Conservation (phyloP, 2,888 invertebrate species). For the Selenia dentaria region DNA sequence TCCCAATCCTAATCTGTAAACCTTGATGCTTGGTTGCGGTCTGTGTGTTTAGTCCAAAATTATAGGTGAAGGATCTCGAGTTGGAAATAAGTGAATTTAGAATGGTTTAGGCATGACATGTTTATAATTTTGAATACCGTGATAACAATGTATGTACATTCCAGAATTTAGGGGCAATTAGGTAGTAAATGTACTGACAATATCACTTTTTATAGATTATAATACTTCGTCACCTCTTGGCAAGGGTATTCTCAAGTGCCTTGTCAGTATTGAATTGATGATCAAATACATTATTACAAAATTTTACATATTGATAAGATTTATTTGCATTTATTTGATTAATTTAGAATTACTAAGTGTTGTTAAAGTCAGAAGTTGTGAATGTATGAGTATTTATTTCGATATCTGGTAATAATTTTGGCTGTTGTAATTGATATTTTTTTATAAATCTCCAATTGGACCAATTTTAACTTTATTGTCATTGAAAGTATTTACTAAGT, state of each 20-base stretch:
- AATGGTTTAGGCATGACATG: not conserved
- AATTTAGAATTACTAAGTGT: too few relatives aligned
- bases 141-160: constrained; percentile 2
- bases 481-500: not conserved
- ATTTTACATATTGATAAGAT: constrained; percentile 4
- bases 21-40: constrained; percentile 29
- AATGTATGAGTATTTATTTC: constrained; percentile 15
- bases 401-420: constrained; percentile 11
- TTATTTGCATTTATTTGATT: constrained; percentile 10
- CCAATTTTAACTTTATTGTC: constrained; percentile 24
- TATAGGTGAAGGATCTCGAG: constrained; percentile 37
- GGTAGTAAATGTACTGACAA: too few relatives aligned
- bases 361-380: not conserved
- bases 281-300: not conserved
- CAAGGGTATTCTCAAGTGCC: constrained; percentile 20
- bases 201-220: too few relatives aligned
- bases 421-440: constrained; percentile 21
- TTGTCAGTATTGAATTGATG: not conserved
- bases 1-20: constrained; percentile 62
- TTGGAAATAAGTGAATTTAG: not conserved
- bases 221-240: too few relatives aligned
- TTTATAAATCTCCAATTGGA: constrained; percentile 22
- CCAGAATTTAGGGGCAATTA: constrained; percentile 8
- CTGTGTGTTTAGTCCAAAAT: constrained; percentile 33
- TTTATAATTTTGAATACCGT: constrained; percentile 1